Evolutionary conservation across 2,113 vertebrate species (phyloP).

Genomic region (Serinus canaria): DNA sequence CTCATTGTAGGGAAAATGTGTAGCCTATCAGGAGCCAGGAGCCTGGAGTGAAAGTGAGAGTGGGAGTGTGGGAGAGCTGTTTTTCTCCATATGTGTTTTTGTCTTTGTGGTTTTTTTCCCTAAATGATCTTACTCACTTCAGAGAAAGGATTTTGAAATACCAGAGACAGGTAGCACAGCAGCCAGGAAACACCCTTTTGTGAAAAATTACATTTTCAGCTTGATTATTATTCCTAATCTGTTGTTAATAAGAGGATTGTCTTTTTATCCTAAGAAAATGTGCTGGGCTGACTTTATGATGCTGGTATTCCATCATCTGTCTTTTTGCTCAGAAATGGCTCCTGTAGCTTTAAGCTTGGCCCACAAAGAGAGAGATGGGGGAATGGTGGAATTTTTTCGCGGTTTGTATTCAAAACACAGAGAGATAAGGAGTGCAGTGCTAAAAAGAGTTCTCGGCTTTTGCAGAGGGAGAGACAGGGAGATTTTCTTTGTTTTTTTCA

Average conservation of each 20-base stretch:
- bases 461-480: no score
- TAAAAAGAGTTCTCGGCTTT: neutral
- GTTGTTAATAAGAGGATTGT: neutral
- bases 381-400: fast-evolving
- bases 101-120: neutral
- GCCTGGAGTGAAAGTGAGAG: neutral
- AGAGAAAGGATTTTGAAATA: neutral
- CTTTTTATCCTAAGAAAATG: neutral
- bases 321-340: neutral
- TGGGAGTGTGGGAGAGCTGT: neutral
- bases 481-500: neutral
- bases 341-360: neutral
- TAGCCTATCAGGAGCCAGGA: neutral
- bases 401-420: neutral
- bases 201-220: neutral
- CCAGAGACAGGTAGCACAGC: neutral
- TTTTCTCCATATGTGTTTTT: neutral
- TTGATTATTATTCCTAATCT: neutral
- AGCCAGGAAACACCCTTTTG: neutral
- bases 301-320: neutral
- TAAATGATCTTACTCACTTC: neutral
- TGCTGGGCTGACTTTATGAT: neutral
- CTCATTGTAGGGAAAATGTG: neutral
- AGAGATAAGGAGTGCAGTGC: neutral
- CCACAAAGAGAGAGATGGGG: no score